Base-by-base conservation (phyloP, 2,113 vertebrate species). In the Urocolius indicus region DNA sequence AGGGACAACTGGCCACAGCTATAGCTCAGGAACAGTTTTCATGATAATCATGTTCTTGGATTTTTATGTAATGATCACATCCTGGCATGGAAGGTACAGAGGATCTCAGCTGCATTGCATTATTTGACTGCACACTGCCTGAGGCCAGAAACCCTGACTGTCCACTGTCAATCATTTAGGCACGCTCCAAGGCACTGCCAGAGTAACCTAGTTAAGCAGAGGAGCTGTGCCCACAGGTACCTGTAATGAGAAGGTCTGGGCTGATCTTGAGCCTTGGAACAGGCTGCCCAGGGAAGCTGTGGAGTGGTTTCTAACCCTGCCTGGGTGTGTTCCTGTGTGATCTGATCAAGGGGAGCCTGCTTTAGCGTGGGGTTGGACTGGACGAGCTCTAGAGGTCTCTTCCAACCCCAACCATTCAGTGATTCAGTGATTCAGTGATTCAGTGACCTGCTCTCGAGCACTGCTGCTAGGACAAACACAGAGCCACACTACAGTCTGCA, bases 201-300 rank as follows among this genome's bases (percentile, higher is more conserved):
- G 68, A 23, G 16, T 58, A 71, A 51, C 48, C n/a, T 34, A 3
- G 4, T 46, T 32, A 41, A 45, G 41, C n/a, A 58, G 65, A 45
- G 12, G 41, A 74, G 89, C 74, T 30, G 0, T 4, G 12, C 45
- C 59, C 81, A 27, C 6, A 68, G 27, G 43, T 9, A 38, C 0
- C 0, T 45, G 38, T 13, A 9, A 7, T 0, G 11, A n/a, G 49
- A 32, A 77, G 30, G 11, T 21, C 32, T 52, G 36, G 34, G 38
- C 46, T n/a, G 26, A 29, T 14, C 38, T 41, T 41, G 38, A 41
- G 38, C 38, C 38, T 41, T 41, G 38, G 38, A 41, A 41, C 38
- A 41, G 38, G 38, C 38, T 41, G 38, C 38, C 38, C 38, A 41
- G 12, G 38, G 38, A 41, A 12, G 38, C 38, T 41, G 38, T 41